Evolutionary conservation across 2,888 invertebrate genomes (phyloP).

Genomic region (Drosophila pseudotalamancana): DNA sequence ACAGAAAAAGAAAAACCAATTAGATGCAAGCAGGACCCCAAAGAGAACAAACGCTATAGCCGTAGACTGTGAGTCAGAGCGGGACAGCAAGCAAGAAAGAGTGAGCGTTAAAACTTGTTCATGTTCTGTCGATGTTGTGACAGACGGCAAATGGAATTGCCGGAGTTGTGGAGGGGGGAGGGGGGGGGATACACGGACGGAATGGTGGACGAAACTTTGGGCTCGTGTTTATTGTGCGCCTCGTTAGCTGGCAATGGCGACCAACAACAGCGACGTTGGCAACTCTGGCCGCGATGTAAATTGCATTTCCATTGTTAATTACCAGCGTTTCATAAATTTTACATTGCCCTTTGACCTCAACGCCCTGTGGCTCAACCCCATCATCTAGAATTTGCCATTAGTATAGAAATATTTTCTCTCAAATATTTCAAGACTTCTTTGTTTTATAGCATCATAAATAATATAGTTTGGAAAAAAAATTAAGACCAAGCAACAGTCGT

Average conservation of each 20-base stretch:
- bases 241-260: constrained; percentile 56
- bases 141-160: constrained; percentile 31
- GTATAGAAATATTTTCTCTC: background rate
- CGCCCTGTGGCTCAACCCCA: background rate
- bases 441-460: no score
- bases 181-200: background rate
- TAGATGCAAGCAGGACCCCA: constrained; percentile 51
- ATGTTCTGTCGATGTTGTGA: constrained; percentile 73
- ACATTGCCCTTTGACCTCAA: constrained; percentile 51
- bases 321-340: constrained; percentile 72
- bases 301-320: constrained; percentile 81
- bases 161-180: background rate
- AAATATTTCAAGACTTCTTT: no score
- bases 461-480: no score
- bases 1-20: constrained; percentile 59
- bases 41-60: constrained; percentile 28
- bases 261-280: constrained; percentile 46
- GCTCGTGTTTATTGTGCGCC: constrained; percentile 59
- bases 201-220: background rate
- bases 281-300: constrained; percentile 62
- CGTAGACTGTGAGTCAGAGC: background rate
- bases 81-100: background rate
- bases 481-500: no score
- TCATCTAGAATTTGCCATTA: background rate
- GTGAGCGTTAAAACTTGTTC: constrained; percentile 42